Conservation (phyloP, 1,140 invertebrate genomes). For the Aricia agestis region DNA sequence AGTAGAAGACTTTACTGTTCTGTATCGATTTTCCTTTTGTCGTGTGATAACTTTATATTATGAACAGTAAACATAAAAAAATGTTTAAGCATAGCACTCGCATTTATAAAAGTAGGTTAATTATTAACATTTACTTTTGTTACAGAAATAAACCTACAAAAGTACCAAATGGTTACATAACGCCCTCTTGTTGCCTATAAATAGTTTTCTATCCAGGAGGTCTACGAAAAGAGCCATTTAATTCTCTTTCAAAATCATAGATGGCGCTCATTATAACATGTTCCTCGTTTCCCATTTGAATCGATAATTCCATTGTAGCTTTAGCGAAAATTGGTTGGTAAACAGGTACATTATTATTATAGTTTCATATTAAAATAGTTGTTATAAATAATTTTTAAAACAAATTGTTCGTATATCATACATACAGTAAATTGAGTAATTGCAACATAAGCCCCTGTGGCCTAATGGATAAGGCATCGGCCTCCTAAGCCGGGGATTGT, state of each 20-base stretch:
- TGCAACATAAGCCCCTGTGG: conserved; percentile 47
- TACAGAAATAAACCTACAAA: neutral
- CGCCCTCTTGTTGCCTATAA: neutral
- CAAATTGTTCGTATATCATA: neutral
- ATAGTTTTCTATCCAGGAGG: neutral
- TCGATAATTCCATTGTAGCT: neutral
- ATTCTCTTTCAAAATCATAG: neutral
- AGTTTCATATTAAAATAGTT: neutral
- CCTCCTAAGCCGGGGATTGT: conserved; percentile 66
- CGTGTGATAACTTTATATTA: too few relatives aligned
- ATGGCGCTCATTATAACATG: neutral
- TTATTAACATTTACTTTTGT: neutral
- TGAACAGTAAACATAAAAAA: too few relatives aligned
- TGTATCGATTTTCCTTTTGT: too few relatives aligned
- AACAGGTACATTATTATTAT: neutral
- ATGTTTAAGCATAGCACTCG: too few relatives aligned
- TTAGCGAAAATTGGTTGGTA: neutral
- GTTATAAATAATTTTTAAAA: neutral
- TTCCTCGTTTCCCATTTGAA: neutral
- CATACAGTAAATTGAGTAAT: neutral
- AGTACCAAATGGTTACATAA: neutral
- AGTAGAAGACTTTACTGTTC: too few relatives aligned
- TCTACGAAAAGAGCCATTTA: too few relatives aligned
- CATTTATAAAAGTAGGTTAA: neutral
- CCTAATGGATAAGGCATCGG: conserved; percentile 65